Percentiles rank a stretch among this genome's conserved stretches.
Conservation (phyloP, 2,113 vertebrate genomes). For the Corythornis cristatus region DNA sequence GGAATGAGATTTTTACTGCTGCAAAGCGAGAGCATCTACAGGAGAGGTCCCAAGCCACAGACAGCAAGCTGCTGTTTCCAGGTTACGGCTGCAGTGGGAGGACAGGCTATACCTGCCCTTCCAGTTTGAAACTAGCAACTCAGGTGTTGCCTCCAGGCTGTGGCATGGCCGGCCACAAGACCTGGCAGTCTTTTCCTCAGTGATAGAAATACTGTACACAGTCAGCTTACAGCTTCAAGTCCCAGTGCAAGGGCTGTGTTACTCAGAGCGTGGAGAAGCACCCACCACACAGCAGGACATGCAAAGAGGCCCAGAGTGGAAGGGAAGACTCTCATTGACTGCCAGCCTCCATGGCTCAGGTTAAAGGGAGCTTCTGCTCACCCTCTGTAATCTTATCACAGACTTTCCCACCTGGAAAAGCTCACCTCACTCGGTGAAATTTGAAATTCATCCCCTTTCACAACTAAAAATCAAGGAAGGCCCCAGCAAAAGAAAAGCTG, state of each 20-base stretch:
- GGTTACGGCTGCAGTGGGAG: background rate
- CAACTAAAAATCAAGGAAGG: rapidly evolving
- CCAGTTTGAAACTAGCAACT: background rate
- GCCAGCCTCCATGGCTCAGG: background rate
- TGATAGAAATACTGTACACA: background rate
- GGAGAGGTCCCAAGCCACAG: background rate
- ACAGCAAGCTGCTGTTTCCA: background rate
- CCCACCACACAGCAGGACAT: background rate
- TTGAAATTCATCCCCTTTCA: background rate
- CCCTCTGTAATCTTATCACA: background rate
- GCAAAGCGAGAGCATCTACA: background rate
- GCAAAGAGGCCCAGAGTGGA: background rate
- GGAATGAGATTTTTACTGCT: background rate
- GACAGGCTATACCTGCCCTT: background rate
- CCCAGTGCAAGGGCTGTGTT: background rate
- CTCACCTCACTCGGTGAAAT: background rate
- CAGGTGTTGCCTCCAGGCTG: background rate
- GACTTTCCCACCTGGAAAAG: background rate
- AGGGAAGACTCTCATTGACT: background rate
- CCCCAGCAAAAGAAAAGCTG: background rate
- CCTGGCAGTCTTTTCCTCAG: background rate
- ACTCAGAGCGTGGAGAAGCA: background rate
- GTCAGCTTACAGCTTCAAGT: background rate
- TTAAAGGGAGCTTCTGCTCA: background rate
- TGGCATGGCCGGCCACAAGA: background rate